Evolutionary conservation across 2,113 vertebrate genomes (phyloP), one percentile per base, ranked within the genome.

Genomic region (Phalacrocorax carbo): DNA sequence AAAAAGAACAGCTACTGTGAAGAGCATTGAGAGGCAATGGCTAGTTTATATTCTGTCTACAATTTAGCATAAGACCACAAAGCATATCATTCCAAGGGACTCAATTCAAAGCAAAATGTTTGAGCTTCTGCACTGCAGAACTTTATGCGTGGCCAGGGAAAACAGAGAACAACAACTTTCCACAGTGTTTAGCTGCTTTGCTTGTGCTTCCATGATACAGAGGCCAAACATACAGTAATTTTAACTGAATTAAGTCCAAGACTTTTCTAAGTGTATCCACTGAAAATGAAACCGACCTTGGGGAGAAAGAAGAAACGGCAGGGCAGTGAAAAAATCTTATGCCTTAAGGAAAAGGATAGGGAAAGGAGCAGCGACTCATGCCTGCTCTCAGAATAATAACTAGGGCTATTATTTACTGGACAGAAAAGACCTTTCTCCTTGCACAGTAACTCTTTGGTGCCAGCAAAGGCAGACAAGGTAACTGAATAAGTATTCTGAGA

Each of bases 81-180:
- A 97, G 82, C 78, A 18, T 96, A 78, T 93, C 77, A 82, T 97
- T 97, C 90, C 94, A 96, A 93, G 36, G 38, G 27, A 93, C 65
- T 89, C 90, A 90, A 97, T 94, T 98, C 97, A 95, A 96, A 95
- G 87, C 86, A 96, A 96, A 88, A 93, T 27, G 96, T 97, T 96
- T 97, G 97, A 96, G 97, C 96, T 94, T 91, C 95, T 94, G 69
- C 82, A 94, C 72, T 90, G 86, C 84, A 95, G 94, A 91, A 82
- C 88, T 91, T 92, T 54, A 81, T 94, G 89, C 95, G 88, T 27
- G 32, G 97, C 98, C 97, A 97, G 97, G 90, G 97, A 98, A 98
- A 98, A 97, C 95, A 97, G 86, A 95, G 90, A 96, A 97, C 96
- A 97, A 95, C 96, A 96, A 97, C 88, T 98, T 98, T 97, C 96